A percentile compares a stretch with the other conserved stretches of the same genome.
These are phyloP conservation scores for Pycnomerus fuliginosus DNA, from an alignment of 2,888 invertebrate species.

Conservation along the genomic window DNA sequence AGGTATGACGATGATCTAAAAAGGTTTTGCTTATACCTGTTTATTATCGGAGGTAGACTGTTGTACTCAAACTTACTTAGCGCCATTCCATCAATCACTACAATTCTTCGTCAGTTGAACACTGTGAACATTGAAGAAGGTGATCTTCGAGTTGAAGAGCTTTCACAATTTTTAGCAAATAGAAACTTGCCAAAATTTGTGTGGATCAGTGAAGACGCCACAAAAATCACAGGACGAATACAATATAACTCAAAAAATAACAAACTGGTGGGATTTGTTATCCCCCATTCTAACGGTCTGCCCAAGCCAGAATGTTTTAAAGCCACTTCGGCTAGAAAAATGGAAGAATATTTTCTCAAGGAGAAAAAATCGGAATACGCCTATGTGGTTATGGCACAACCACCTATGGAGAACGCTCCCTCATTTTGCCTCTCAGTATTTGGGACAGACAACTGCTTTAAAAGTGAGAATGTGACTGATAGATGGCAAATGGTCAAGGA, in stretches of 20 bases:
- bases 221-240: conserved; percentile 1
- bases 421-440: conserved; percentile 24
- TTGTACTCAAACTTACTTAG: no score
- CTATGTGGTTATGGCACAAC: conserved; percentile 26
- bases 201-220: conserved; percentile 3
- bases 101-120: not conserved
- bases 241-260: not conserved
- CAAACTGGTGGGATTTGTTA: not conserved
- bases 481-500: conserved; percentile 18
- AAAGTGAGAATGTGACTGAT: conserved; percentile 13
- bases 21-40: conserved; percentile 5
- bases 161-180: not conserved
- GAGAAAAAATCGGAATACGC: conserved; percentile 13
- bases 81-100: conserved; percentile 2
- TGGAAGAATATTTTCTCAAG: conserved; percentile 10
- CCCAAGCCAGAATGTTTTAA: not conserved
- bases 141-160: not conserved
- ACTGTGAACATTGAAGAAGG: not conserved
- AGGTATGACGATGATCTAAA: not conserved
- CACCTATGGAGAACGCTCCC: conserved; percentile 10
- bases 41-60: conserved; percentile 22
- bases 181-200: not conserved
- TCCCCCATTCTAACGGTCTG: not conserved
- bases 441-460: conserved; percentile 26
- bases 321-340: conserved; percentile 4